Base-by-base conservation (phyloP, 2,797 vertebrate genomes). In the Sebastolobus altivelis region DNA sequence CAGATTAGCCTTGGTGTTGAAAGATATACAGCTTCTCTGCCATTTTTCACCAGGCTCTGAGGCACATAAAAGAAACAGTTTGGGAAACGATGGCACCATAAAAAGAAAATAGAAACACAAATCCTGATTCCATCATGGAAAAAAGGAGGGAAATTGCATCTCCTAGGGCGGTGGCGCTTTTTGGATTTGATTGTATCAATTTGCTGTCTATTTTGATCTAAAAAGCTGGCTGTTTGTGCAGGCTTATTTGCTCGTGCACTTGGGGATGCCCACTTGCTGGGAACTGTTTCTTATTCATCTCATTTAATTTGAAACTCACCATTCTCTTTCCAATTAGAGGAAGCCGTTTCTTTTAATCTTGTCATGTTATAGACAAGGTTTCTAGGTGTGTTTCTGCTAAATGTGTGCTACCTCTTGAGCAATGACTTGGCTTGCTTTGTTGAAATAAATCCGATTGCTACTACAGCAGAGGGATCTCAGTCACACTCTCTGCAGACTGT, bases 61-160 rank as follows among this genome's bases (percentile, higher is more conserved):
- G 87, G 75, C 85, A 79, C 89, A 92, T 92, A 90, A 93, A 93
- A 90, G 80, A 88, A 88, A 91, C 88, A 60, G 89, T 91, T 88
- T 86, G 80, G 88, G 84, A 90, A 93, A 93, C 75, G 83, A 87
- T 85, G 80, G 77, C 73, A 74, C 87, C 91, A 84, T 94, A 91
- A 94, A 54, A 92, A 93, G 79, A 86, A 90, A 93, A 92, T 88
- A 75, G 86, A 93, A 93, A 90, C 87, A 91, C 91, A 94, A 92
- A 93, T 92, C 85, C 86, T 81, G 85, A 79, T 88, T 88, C 80
- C 86, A 88, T 91, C 84, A 86, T 83, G 70, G 76, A 83, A 54
- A 79, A 88, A 77, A 56, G 62, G 74, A 20, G n/a, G 63, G 65
- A 77, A 85, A 90, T 91, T 91, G 80, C 85, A 79, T 87, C 83